Conservation (phyloP, 2,113 vertebrate species). For the Dolichallabes microphthalmus region DNA sequence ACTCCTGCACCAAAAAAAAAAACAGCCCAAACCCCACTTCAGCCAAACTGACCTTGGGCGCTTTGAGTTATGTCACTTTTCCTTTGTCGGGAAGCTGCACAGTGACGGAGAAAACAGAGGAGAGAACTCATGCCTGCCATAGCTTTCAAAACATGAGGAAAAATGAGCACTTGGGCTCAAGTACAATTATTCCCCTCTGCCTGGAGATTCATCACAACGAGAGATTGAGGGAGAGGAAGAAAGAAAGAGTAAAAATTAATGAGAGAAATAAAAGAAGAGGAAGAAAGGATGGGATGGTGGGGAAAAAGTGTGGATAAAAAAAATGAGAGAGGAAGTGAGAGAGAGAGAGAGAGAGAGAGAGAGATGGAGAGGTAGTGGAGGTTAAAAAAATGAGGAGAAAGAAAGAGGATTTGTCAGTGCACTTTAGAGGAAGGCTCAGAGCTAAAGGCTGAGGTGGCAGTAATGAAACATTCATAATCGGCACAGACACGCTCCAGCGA, state of each 20-base stretch:
- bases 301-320: conserved; percentile 29
- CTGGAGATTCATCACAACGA: conserved; percentile 75
- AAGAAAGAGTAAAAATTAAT: conserved; percentile 44
- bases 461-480: conserved; percentile 85
- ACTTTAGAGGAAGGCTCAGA: conserved; percentile 61
- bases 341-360: conserved; percentile 51
- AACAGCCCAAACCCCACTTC: conserved; percentile 61
- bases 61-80: conserved; percentile 74
- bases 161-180: conserved; percentile 76
- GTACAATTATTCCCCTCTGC: conserved; percentile 80
- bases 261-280: conserved; percentile 39
- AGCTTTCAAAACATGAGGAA: conserved; percentile 78
- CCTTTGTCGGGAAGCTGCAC: conserved; percentile 59
- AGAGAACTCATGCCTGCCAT: conserved; percentile 69
- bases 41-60: conserved; percentile 77
- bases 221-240: background rate
- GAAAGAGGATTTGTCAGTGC: conserved; percentile 79
- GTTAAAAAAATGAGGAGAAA: conserved; percentile 62
- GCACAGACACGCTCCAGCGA: conserved; percentile 75
- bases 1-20: conserved; percentile 50
- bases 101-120: background rate
- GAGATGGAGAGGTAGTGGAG: conserved; percentile 62
- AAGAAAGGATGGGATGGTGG: conserved; percentile 7
- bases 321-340: conserved; percentile 32
- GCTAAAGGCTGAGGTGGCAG: conserved; percentile 73